Evolutionary conservation across 2,888 invertebrate species (phyloP), one percentile per base, ranked within the genome.

Genomic region (Lucinisca nassula): DNA sequence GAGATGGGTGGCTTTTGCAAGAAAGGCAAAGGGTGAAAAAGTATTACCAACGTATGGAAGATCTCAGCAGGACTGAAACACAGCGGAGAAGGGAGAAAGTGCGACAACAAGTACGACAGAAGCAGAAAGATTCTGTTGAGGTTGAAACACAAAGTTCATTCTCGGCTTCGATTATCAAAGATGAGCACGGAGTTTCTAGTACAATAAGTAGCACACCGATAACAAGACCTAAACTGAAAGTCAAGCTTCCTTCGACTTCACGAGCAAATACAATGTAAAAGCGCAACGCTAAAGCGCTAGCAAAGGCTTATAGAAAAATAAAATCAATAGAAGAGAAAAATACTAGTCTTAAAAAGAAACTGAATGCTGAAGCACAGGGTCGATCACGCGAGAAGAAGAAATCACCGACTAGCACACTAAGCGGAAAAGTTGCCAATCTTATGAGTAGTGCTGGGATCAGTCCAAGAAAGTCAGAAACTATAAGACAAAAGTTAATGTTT

Each of bases 1-100:
- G 85, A 8, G 55, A 78, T n/a, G 24, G 12, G 37, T 85, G 74
- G 82, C 38, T 79, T 32, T 74, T 37, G 24, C 37, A 45, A 21
- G 82, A 85, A 61, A 73, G 73, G 21, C 73, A 76, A 73, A 30
- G 81, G 35, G 73, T 73, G 3, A 72, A 77, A n/a, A 8, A 30
- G 55, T 81, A 81, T 40, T 80, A 24, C 73, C 32, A 30, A 51
- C 73, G 0, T 21, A 84, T 35, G 14, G 35, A 21, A 0, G n/a
- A 8, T n/a, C n/a, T 40, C 6, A 30, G 38, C 32, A 61, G 21
- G 27, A 49, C 38, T 30, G 38, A 72, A 3, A 37, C 14, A 72
- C 30, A 55, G 37, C 55, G 37, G 32, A 24, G 27, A 38, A 32
- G 32, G 37, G 35, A n/a, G 37, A 55, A 58, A 58, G 35, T 35